Percentiles rank a stretch among this genome's conserved stretches.
Conservation (phyloP, 2,797 vertebrate genomes). For the Falco cherrug region DNA sequence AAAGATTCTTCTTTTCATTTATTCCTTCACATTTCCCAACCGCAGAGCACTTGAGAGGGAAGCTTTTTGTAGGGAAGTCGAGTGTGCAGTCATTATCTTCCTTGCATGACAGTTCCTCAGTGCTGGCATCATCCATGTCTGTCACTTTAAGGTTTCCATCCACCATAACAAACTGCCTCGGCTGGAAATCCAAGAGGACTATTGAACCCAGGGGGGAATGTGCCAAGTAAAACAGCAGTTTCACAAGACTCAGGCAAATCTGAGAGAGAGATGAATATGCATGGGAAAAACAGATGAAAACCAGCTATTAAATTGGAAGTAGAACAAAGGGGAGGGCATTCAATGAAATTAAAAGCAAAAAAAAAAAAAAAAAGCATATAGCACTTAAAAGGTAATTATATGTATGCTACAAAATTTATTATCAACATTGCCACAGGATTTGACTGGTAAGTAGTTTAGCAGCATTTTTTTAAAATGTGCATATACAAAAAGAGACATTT, state of each 20-base stretch:
- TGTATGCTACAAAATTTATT: constrained; percentile 51
- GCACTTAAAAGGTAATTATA: constrained; percentile 62
- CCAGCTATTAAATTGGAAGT: constrained; percentile 57
- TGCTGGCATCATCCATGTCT: constrained; percentile 89
- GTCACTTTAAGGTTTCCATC: constrained; percentile 90
- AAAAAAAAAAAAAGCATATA: not conserved
- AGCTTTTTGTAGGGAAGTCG: constrained; percentile 86
- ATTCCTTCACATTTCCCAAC: constrained; percentile 81
- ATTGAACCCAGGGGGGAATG: constrained; percentile 89
- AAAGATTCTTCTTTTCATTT: constrained; percentile 91
- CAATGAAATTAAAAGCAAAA: constrained; percentile 36
- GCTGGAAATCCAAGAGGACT: constrained; percentile 92
- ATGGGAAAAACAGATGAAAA: constrained; percentile 54
- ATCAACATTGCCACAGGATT: constrained; percentile 61
- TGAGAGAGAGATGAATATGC: constrained; percentile 70
- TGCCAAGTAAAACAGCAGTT: constrained; percentile 89
- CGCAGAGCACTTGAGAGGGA: constrained; percentile 79
- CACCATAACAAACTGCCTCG: constrained; percentile 90
- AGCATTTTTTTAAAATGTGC: constrained; percentile 22
- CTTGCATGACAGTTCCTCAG: constrained; percentile 78
- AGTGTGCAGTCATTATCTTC: constrained; percentile 83
- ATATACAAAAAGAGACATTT: not conserved
- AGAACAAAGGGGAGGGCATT: constrained; percentile 59
- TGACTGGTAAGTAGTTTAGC: constrained; percentile 53
- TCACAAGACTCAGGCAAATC: constrained; percentile 89